Evolutionary conservation across 2,888 invertebrate species (phyloP), one percentile per base, ranked within the genome.

Genomic region (Antheraea yamamai): DNA sequence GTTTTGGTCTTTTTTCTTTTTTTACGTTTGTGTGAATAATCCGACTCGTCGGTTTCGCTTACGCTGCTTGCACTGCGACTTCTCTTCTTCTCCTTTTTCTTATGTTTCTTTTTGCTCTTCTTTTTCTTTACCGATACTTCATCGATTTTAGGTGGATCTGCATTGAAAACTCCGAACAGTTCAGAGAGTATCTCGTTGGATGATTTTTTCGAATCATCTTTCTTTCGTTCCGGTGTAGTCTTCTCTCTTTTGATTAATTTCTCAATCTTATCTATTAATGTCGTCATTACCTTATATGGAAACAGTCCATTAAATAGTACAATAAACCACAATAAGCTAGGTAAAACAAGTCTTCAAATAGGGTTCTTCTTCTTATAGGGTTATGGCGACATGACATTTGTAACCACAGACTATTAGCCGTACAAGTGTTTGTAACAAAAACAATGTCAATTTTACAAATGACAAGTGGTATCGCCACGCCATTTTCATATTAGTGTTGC

Each of bases 121-220:
- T 96, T 96, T 80, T 94, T 94, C 79, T 91, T 92, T 82, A 82
- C 83, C 79, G 87, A 83, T 81, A 85, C 89, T 76, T 89, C 93
- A 78, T 89, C 95, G 64, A 96, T 91, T 81, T 95, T 95, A 51
- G 95, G 97, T 20, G 97, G 97, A 79, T 96, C 96, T 2, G 97
- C 97, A 89, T 97, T 97, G 85, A 97, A 97, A 39, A 96, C 97
- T 83, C 97, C 95, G 84, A 98, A 98, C 0, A 98, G 92, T 90
- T 98, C 98, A 0, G 97, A 97, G 30, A 98, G 94, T 83, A 98
- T 98, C 91, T 98, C 97, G 86, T 96, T 96, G 0, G 97, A 97
- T 12, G 97, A 96, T 87, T 97, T 97, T 58, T 94, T 87, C 16
- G 90, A 87, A 76, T 94, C 94, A 80, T 91, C 91, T 84, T 93